phyloP scores from a whole-genome alignment of 92 coral and sea anemone genomes.

The Actinernus sp. region DNA sequence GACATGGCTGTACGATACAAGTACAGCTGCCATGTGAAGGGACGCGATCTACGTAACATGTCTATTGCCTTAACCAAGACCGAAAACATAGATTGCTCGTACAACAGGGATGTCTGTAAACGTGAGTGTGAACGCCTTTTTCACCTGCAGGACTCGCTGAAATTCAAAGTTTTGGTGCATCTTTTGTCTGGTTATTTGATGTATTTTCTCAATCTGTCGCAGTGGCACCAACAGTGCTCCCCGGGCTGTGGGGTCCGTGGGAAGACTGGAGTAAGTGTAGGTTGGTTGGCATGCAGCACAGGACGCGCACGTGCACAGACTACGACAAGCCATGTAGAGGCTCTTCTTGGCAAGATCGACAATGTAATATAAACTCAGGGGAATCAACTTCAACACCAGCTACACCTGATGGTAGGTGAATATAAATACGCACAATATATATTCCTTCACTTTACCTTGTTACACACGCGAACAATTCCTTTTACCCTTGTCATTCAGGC shows the following conservation, averaged over 20 bases:
- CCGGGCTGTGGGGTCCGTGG: conserved; percentile 58
- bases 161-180: not conserved
- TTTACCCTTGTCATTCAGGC: too few relatives aligned
- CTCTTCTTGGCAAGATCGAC: conserved; percentile 16
- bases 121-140: conserved; percentile 41
- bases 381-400: conserved; percentile 4
- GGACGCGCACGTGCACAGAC: conserved; percentile 39
- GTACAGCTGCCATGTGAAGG: conserved; percentile 53
- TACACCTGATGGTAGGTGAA: not conserved
- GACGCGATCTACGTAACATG: conserved; percentile 43
- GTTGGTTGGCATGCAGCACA: conserved; percentile 42
- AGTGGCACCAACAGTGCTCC: conserved; percentile 20
- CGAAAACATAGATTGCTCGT: conserved; percentile 60
- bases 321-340: conserved; percentile 54
- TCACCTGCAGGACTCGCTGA: not conserved
- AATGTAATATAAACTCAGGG: conserved; percentile 15
- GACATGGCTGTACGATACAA: conserved; percentile 59
- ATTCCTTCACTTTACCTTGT: too few relatives aligned
- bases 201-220: not conserved
- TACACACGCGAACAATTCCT: too few relatives aligned
- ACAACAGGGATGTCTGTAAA: conserved; percentile 50
- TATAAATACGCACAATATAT: too few relatives aligned
- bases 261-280: conserved; percentile 52
- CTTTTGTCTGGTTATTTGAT: too few relatives aligned
- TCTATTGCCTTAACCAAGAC: conserved; percentile 38